phyloP scores from a whole-genome alignment of 53 echinoderm and acorn worm genomes.

The Patiria pectinifera region DNA sequence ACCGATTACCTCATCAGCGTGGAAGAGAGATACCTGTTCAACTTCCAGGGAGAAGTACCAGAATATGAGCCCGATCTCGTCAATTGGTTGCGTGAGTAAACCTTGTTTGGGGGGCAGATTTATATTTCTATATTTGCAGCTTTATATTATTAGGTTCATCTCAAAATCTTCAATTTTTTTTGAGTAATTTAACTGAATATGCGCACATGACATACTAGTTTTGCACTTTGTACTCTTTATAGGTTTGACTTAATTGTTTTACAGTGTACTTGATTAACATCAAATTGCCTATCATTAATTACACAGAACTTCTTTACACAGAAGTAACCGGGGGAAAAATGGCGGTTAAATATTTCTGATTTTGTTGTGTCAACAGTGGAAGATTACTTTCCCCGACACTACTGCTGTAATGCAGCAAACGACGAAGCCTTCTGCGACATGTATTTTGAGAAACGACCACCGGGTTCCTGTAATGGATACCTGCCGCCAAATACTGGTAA shows the following conservation, averaged over 20 bases:
- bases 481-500: slow-evolving; percentile 87
- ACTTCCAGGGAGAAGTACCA: slow-evolving; percentile 48
- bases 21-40: slow-evolving; percentile 79
- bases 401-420: slow-evolving; percentile 77
- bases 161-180: too few relatives aligned
- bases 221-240: too few relatives aligned
- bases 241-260: too few relatives aligned
- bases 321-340: not conserved
- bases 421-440: slow-evolving; percentile 86
- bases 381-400: slow-evolving; percentile 82
- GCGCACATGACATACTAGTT: too few relatives aligned
- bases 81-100: slow-evolving; percentile 70
- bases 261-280: too few relatives aligned
- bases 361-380: slow-evolving; percentile 65
- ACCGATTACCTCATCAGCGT: slow-evolving; percentile 73
- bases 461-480: slow-evolving; percentile 83
- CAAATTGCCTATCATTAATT: too few relatives aligned
- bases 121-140: too few relatives aligned
- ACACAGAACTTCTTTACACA: not conserved
- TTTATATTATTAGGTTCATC: too few relatives aligned
- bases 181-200: too few relatives aligned
- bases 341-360: not conserved
- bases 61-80: slow-evolving; percentile 16
- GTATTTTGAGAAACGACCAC: slow-evolving; percentile 90
- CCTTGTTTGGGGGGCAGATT: not conserved